Conservation (phyloP, 2,797 vertebrate genomes). For the Hoplostethus atlanticus region DNA sequence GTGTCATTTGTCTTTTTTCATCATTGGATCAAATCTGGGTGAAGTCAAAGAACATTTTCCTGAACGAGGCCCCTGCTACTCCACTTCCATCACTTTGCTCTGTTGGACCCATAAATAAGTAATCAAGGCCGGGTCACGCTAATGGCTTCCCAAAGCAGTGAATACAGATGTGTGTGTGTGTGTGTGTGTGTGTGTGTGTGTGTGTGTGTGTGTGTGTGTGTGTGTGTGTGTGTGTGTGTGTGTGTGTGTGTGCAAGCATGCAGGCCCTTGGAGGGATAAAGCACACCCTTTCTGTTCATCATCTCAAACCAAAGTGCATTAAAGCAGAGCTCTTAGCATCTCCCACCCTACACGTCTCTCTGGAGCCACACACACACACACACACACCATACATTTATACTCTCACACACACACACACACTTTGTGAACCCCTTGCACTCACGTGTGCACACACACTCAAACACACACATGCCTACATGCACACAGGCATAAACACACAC, state of each 20-base stretch:
- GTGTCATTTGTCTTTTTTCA: slow-evolving; percentile 3
- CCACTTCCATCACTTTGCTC: slow-evolving; percentile 72
- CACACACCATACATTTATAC: slow-evolving; percentile 11
- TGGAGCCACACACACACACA: slow-evolving; percentile 9
- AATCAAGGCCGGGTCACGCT: slow-evolving; percentile 80
- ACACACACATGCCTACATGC: too few relatives aligned
- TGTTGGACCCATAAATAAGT: slow-evolving; percentile 82
- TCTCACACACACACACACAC: slow-evolving; percentile 14
- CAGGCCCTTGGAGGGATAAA: slow-evolving; percentile 14
- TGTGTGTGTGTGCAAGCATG: slow-evolving; percentile 20
- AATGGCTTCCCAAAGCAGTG: slow-evolving; percentile 82
- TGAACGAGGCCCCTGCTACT: slow-evolving; percentile 54
- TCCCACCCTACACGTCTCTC: slow-evolving; percentile 27
- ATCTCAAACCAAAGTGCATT: slow-evolving; percentile 69
- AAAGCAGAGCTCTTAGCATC: slow-evolving; percentile 56
- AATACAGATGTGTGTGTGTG: slow-evolving; percentile 64
- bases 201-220: slow-evolving; percentile 22
- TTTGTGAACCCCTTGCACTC: too few relatives aligned
- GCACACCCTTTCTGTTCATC: slow-evolving; percentile 47
- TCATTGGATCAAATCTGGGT: slow-evolving; percentile 37
- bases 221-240: slow-evolving; percentile 33
- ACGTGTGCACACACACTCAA: too few relatives aligned
- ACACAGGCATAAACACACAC: slow-evolving; percentile 6
- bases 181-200: slow-evolving; percentile 20
- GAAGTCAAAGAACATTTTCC: slow-evolving; percentile 63